A percentile compares a stretch with the other conserved stretches of the same genome.
phyloP scores from a whole-genome alignment of 2,113 vertebrate genomes.

The Cynocephalus volans region DNA sequence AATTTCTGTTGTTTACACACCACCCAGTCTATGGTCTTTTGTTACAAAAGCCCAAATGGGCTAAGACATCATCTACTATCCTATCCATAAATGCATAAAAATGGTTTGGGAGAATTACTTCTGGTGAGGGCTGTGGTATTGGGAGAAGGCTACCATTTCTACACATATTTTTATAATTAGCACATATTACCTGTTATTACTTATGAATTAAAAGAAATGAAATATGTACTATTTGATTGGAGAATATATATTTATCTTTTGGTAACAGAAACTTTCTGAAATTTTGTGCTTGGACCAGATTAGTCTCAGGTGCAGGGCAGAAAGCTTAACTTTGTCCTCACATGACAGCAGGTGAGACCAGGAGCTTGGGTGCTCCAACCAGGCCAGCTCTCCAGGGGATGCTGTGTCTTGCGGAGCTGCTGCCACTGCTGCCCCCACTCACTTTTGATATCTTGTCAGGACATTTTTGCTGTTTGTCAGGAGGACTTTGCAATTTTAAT shows the following conservation, averaged over 20 bases:
- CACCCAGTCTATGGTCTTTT: background rate
- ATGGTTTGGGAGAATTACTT: background rate
- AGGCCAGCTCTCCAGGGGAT: rapidly evolving
- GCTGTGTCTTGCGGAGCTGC: background rate
- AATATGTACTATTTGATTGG: background rate
- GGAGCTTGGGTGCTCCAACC: background rate
- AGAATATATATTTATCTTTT: constrained; percentile 17
- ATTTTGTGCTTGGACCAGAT: background rate
- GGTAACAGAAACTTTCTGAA: background rate
- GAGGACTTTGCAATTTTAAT: background rate
- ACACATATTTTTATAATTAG: constrained; percentile 28
- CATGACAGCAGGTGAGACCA: background rate
- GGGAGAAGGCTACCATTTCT: background rate
- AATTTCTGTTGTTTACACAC: background rate
- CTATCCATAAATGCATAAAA: background rate
- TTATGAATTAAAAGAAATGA: constrained; percentile 51
- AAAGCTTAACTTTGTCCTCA: background rate
- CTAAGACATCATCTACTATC: background rate
- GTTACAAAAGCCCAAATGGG: background rate
- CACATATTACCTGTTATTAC: background rate
- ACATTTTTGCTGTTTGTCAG: background rate
- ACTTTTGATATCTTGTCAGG: background rate
- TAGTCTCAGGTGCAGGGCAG: background rate
- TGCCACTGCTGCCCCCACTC: background rate
- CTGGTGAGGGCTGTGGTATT: background rate